Base-by-base conservation (phyloP, 2,113 vertebrate genomes). In the Spheniscus mendiculus region DNA sequence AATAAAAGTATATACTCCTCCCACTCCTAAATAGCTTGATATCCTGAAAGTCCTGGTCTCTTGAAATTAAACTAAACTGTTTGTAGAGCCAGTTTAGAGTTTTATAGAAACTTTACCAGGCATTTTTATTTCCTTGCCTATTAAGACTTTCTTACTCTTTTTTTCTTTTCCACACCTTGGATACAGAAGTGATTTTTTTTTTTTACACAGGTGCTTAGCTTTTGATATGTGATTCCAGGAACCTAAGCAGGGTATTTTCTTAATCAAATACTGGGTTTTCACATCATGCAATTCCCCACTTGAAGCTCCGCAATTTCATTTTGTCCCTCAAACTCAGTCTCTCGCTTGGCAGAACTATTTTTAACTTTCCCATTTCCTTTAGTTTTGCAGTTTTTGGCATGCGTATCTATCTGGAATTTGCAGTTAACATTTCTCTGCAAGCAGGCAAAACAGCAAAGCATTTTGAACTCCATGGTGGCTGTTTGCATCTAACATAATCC, bases 191-290 rank as follows among this genome's bases (percentile, higher is more conserved):
- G 15, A 66, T 89, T 42, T 42, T 42, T 42, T 89, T 88, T 36
- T 77, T 96, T 91, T 79, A 97, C 85, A 93, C 87, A 85, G 93
- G 97, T 97, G 97, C 96, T 97, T 83, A 96, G 32, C 74, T 97
- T 95, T 97, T 97, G 74, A 94, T 95, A 96, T 29, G 36, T 83
- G 82, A 94, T 95, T 95, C 97, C 87, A 94, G 87, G 74, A 88
- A 93, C 85, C 84, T 87, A 88, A 70, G 62, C 87, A 97, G 96
- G 90, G 87, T 96, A 70, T 93, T 97, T 96, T 96, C 85, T 91
- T 92, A 94, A 87, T 96, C 91, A 88, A 77, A 65, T 83, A 61
- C 83, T 92, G 90, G 38, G 67, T 76, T 94, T 90, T 94, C 84
- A 90, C 21, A 29, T 87, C 61, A 55, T 42, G 72, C 56, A 69